Evolutionary conservation across 2,797 vertebrate species (phyloP).

Genomic region (Scolopax rusticola): DNA sequence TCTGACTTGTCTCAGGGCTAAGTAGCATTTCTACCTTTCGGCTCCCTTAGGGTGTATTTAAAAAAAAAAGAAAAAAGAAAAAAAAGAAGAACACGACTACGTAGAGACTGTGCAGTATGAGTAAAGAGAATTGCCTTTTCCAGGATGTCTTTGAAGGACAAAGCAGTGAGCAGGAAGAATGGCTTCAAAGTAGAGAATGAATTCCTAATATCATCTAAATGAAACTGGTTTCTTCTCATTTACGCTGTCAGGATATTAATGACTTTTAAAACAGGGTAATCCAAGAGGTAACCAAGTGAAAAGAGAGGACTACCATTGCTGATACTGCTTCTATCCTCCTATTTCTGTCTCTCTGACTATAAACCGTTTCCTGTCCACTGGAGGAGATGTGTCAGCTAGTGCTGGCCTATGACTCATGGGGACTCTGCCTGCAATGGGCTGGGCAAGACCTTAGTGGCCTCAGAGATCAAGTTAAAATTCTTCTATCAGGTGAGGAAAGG

Average conservation of each 20-base stretch:
- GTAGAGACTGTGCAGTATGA: not conserved
- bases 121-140: not conserved
- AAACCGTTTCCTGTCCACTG: not conserved
- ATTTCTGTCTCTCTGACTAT: not conserved
- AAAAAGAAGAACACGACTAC: not conserved
- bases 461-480: not conserved
- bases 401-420: not conserved
- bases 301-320: not conserved
- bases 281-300: conserved; percentile 14
- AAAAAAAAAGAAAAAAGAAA: not conserved
- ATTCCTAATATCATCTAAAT: not conserved
- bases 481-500: not conserved
- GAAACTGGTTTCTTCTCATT: not conserved
- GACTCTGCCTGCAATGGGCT: not conserved
- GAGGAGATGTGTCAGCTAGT: not conserved
- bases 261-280: not conserved
- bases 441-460: not conserved
- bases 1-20: not conserved
- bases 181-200: not conserved
- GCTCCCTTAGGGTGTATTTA: not conserved
- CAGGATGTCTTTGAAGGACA: not conserved
- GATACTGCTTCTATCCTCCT: not conserved
- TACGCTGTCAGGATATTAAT: not conserved
- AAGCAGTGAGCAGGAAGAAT: not conserved
- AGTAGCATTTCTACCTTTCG: not conserved